A percentile compares a stretch with the other conserved stretches of the same genome.
These are phyloP conservation scores for Sminthopsis crassicaudata DNA, from an alignment of 2,113 vertebrate genomes.

Conservation along the genomic window DNA sequence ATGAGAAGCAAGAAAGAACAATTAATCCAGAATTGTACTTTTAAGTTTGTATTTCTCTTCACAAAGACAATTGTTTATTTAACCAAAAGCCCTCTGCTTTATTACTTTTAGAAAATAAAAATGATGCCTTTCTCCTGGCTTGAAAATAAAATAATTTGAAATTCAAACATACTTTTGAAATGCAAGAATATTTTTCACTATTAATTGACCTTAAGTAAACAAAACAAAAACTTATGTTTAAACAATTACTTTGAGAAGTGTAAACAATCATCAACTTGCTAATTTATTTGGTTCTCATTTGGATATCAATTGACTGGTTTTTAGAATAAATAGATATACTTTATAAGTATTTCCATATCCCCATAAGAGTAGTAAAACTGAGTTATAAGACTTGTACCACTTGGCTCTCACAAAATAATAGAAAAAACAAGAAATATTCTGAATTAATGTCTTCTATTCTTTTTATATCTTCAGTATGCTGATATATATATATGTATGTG, in stretches of 20 bases:
- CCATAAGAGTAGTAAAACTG: not conserved
- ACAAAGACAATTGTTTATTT: slow-evolving; percentile 59
- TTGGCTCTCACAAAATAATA: slow-evolving; percentile 26
- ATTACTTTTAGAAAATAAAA: slow-evolving; percentile 73
- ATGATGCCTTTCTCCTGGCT: slow-evolving; percentile 66
- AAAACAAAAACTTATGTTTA: not conserved
- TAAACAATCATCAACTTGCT: not conserved
- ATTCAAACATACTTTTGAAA: slow-evolving; percentile 61
- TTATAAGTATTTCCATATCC: not conserved
- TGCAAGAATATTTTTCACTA: slow-evolving; percentile 18
- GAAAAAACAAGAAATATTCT: slow-evolving; percentile 15
- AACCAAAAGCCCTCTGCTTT: slow-evolving; percentile 71
- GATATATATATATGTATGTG: too few species aligned
- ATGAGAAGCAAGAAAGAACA: slow-evolving; percentile 20
- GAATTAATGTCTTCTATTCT: slow-evolving; percentile 26
- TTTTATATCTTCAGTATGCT: not conserved
- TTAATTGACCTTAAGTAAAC: not conserved
- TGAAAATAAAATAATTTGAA: slow-evolving; percentile 65
- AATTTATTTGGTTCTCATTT: slow-evolving; percentile 46
- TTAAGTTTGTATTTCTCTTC: slow-evolving; percentile 64
- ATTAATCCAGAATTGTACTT: slow-evolving; percentile 61
- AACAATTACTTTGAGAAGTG: not conserved
- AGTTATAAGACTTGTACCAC: slow-evolving; percentile 2
- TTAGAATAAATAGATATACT: not conserved
- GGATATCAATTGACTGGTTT: slow-evolving; percentile 46